These are phyloP conservation scores for Charaxes varanes DNA, from an alignment of 1,140 invertebrate species.

Conservation along the genomic window DNA sequence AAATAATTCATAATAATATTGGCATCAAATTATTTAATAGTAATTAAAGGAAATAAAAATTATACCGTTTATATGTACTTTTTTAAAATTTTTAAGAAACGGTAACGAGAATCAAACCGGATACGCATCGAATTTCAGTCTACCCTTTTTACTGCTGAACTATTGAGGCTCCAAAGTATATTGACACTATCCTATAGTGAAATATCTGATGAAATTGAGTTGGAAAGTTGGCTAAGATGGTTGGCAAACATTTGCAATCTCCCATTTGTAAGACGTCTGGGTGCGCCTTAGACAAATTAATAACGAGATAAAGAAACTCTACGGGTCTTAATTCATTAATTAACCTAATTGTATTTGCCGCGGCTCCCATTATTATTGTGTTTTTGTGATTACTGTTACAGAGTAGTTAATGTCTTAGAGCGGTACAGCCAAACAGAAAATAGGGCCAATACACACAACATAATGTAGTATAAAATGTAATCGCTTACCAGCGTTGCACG, in stretches of 20 bases:
- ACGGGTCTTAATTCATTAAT: conserved; percentile 72
- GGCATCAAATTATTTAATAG: background rate
- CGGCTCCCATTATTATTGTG: conserved; percentile 57
- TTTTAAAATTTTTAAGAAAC: no score
- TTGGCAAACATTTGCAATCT: conserved; percentile 30
- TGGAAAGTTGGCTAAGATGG: conserved; percentile 9
- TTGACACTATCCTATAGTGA: no score
- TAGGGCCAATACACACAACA: no score
- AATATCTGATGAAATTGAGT: conserved; percentile 13
- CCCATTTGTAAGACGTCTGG: conserved; percentile 68
- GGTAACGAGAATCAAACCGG: no score
- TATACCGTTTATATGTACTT: no score
- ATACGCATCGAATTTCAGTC: no score
- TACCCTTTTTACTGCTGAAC: no score
- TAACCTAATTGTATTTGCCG: conserved; percentile 73
- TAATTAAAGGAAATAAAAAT: background rate
- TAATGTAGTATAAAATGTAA: no score
- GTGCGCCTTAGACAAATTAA: conserved; percentile 66
- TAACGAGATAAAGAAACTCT: conserved; percentile 72
- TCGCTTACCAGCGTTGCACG: no score
- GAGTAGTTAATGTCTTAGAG: conserved; percentile 18
- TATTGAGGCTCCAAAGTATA: no score
- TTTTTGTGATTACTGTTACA: conserved; percentile 44
- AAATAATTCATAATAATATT: no score
- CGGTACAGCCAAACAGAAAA: background rate